Percentiles rank a stretch among this genome's conserved stretches.
Conservation (phyloP, 2,797 vertebrate species). For the Lycodopsis pacificus region DNA sequence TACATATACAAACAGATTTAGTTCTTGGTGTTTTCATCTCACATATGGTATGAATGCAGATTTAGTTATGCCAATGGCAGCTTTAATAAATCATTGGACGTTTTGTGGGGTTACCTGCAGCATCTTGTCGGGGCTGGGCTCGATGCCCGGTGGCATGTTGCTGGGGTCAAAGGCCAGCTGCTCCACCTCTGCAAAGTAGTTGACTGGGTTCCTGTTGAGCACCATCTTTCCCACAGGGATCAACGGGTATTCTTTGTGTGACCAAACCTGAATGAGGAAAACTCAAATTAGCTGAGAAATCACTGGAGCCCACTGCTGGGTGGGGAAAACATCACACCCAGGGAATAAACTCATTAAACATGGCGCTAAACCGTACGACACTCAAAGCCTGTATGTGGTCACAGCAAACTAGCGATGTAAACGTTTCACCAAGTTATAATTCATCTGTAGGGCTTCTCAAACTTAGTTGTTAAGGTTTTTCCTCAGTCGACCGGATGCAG, state of each 20-base stretch:
- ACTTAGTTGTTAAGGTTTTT: neutral
- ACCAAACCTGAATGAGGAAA: conserved; percentile 87
- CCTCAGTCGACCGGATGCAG: neutral
- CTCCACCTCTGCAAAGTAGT: conserved; percentile 97
- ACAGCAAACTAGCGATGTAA: too few species aligned
- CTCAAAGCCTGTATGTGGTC: too few species aligned
- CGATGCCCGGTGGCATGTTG: conserved; percentile 97
- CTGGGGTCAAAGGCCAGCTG: conserved; percentile 96
- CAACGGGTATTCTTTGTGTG: conserved; percentile 92
- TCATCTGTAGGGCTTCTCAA: too few species aligned
- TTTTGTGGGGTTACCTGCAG: conserved; percentile 88
- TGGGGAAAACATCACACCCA: neutral
- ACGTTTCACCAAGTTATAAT: too few species aligned
- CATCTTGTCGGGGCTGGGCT: conserved; percentile 98
- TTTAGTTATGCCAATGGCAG: neutral
- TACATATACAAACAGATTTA: neutral
- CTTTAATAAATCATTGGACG: neutral
- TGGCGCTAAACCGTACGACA: too few species aligned
- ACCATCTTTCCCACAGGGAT: conserved; percentile 95
- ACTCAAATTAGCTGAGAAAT: neutral
- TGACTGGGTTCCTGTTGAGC: conserved; percentile 93
- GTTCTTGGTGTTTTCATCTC: neutral
- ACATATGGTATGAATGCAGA: neutral
- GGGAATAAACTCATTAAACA: neutral
- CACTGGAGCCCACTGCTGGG: neutral